Percentiles rank a stretch among this genome's conserved stretches.
Conservation (phyloP, 1,140 invertebrate genomes). For the Hyposmocoma kahamanoa region DNA sequence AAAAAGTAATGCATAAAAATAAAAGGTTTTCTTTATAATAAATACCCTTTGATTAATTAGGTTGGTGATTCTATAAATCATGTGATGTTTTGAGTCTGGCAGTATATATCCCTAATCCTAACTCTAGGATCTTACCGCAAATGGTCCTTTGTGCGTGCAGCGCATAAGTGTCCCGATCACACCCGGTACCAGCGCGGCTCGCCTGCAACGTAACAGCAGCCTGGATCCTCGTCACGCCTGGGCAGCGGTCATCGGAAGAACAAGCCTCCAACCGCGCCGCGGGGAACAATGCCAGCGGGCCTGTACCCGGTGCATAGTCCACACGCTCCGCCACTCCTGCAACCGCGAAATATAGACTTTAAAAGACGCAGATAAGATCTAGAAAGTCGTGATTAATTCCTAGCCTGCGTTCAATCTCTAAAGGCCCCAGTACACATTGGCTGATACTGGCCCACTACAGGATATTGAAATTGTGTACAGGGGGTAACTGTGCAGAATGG, state of each 20-base stretch:
- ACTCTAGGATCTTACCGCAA: slow-evolving; percentile 85
- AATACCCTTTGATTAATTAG: too few relatives aligned
- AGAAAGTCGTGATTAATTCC: too few relatives aligned
- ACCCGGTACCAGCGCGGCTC: slow-evolving; percentile 91
- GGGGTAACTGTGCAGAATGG: too few relatives aligned
- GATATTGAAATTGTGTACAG: too few relatives aligned
- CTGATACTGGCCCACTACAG: too few relatives aligned
- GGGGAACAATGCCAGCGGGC: slow-evolving; percentile 84
- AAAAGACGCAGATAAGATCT: too few relatives aligned
- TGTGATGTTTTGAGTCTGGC: neutral
- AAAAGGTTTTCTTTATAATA: too few relatives aligned
- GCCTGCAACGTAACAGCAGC: slow-evolving; percentile 83
- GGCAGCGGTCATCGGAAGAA: slow-evolving; percentile 84
- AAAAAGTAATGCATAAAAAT: too few relatives aligned
- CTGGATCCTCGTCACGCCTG: slow-evolving; percentile 78
- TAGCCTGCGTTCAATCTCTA: too few relatives aligned
- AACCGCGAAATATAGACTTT: slow-evolving; percentile 9
- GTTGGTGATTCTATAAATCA: too few relatives aligned
- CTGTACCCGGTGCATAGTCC: slow-evolving; percentile 91
- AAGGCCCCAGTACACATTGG: too few relatives aligned
- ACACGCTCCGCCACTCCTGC: slow-evolving; percentile 89
- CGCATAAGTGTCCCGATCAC: slow-evolving; percentile 93
- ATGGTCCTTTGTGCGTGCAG: slow-evolving; percentile 91
- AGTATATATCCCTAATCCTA: neutral
- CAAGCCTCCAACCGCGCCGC: slow-evolving; percentile 91